Base-by-base conservation (phyloP, 2,888 invertebrate species). In the Apodemia zela region DNA sequence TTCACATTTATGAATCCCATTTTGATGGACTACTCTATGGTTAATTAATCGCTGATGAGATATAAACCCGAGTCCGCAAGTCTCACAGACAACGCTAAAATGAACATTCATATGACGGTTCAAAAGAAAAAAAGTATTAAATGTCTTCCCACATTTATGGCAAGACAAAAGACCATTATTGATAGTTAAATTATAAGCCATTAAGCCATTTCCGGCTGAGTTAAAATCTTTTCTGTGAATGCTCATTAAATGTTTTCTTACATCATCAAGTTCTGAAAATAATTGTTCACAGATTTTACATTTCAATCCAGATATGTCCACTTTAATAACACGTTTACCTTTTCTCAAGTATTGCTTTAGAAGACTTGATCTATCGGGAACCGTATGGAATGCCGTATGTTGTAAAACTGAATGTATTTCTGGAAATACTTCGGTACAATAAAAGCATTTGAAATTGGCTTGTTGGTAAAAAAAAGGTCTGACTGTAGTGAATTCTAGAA, bases 31-130 rank as follows among this genome's bases (percentile, higher is more conserved):
- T 33, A 86, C 82, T 59, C 78, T 81, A 58, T 91, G 91, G 66
- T 87, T 88, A 8, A 84, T 81, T 1, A 91, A 68, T 0, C 91
- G 77, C 29, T 88, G 88, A 49, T 89, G 82, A 0, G 91, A 89
- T 81, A 89, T 87, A 67, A 91, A 91, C 0, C 91, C 88, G 7
- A 88, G 69, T 0, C 91, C 91, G 65, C 91, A 91, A 0, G 84
- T 89, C 68, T 91, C 91, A 65, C 91, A 91, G 1, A 89, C 89
- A 0, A 90, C 89, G 63, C 75, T 90, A 57, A 82, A 90, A 71
- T 91, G 91, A 0, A 74, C 89, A 58, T 91, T 91, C 90, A 91
- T 91, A 67, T 91, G 91, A 25, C 85, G 74, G 49, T 89, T 90
- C 2, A 91, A 68, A 15, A 88, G 73, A 62, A 89, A 89, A 69